Base-by-base conservation (phyloP, 2,888 invertebrate species). In the Miltochrista miniata region DNA sequence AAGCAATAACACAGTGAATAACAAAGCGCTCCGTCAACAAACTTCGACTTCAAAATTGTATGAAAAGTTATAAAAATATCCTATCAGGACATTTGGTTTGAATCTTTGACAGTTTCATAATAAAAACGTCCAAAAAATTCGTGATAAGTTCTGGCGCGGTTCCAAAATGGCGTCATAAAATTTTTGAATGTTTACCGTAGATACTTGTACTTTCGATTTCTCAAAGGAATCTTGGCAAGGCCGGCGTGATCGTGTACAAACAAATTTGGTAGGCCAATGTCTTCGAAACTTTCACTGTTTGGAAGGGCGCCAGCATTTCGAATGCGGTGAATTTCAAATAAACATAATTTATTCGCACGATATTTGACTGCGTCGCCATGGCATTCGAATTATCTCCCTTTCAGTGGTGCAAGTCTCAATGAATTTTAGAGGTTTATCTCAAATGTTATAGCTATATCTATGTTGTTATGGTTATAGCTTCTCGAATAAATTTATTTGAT, bases 221-320 rank as follows among this genome's bases (percentile, higher is more conserved):
- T 72, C 66, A 57, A 64, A 65, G 65, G 74, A 77, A 74, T 79
- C 74, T 80, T 77, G 81, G 83, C 83, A 76, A 64, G 62, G 69
- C 67, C 73, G 63, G 65, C 60, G 68, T 68, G 67, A 64, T 74
- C 76, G 75, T 78, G 74, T 81, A 83, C 81, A 87, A 87, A 87
- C 84, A 87, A 86, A 85, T 83, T 79, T 72, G 79, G 82, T 85
- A 81, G 87, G 84, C 82, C 83, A 84, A 85, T 79, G 84, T 81
- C 83, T 84, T 80, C 74, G 62, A 76, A 86, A 89, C 90, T 90
- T 87, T 90, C 90, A 77, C 90, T 81, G 68, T 68, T 83, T 90
- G 90, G 90, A 85, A 59, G 51, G 45, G 60, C 67, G 88, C 90
- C 90, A 88, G 76, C 62, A 70, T 65, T 81, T 78, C 79, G 81